Base-by-base conservation (phyloP, 1,140 invertebrate genomes). In the Manduca sexta region DNA sequence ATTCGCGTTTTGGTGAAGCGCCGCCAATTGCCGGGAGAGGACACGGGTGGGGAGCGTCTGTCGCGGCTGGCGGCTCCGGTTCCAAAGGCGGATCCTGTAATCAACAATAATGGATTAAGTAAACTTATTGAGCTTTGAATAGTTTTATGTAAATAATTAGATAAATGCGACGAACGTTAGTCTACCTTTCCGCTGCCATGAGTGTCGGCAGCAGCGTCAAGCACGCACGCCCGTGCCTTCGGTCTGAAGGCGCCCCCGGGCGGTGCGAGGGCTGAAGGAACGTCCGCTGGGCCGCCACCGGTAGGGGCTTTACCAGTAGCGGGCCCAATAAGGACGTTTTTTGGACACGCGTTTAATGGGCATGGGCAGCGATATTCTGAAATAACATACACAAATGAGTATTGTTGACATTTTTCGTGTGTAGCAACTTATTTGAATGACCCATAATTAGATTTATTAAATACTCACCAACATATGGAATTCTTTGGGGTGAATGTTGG, bases 301-400 rank as follows among this genome's bases (percentile, higher is more conserved):
- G 81, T 61, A 47, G 85, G 84, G 81, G 84, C 80, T 78, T 90
- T 92, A 94, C 94, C 93, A 95, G 93, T 95, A 95, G 93, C 94
- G 93, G 94, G 94, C 91, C 94, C 94, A 95, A 94, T 94, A 95
- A 91, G 93, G 92, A 93, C 94, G 94, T 96, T 96, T 96, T 95
- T 96, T 96, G 94, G 93, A 95, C 93, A 95, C 88, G 93, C 91
- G 88, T 94, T 93, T 89, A 94, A 91, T 86, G 93, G 93, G 89
- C 93, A 95, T 67, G 93, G 93, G 86, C 93, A 95, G 86, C 91
- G 90, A 71, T 89, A 89, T 69, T 88, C 76, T 78, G 83, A 64
- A 66, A 70, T 10, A 45, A 51, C 16, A 40, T 37, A 37, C 8
- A n/a, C 13, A n/a, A 14, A n/a, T 37, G 13, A 13, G 11, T 10